Conservation (phyloP, 1,140 invertebrate species). For the Tetramorium parvispinum region DNA sequence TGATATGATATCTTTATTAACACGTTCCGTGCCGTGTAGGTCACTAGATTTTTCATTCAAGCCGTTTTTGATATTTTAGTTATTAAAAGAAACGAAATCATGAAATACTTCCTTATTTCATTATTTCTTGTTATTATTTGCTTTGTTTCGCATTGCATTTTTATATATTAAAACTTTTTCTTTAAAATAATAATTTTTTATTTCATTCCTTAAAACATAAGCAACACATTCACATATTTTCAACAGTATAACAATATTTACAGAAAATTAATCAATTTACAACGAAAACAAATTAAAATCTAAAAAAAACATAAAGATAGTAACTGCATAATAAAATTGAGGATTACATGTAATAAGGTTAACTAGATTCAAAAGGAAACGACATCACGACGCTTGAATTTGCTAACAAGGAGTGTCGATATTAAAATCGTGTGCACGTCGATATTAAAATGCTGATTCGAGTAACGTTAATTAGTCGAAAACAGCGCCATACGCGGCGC, state of each 20-base stretch:
- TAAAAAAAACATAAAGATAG: not conserved
- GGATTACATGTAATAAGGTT: constrained; percentile 11
- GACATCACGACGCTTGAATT: constrained; percentile 52
- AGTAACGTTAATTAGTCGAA: constrained; percentile 75
- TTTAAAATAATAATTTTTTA: too few species aligned
- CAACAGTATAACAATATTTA: not conserved
- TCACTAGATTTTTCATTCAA: too few species aligned
- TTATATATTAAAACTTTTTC: too few species aligned
- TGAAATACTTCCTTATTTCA: too few species aligned
- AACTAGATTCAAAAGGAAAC: constrained; percentile 30
- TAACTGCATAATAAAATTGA: not conserved
- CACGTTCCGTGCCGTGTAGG: too few species aligned
- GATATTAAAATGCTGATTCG: constrained; percentile 52
- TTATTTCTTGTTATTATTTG: too few species aligned
- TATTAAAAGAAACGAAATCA: too few species aligned
- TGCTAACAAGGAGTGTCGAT: constrained; percentile 13
- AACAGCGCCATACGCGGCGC: constrained; percentile 67
- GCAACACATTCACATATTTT: not conserved
- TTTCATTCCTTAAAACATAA: not conserved
- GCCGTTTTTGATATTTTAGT: too few species aligned
- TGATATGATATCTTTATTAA: too few species aligned
- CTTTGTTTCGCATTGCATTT: too few species aligned
- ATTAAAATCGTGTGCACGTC: constrained; percentile 16
- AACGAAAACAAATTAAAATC: not conserved
- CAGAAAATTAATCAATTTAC: not conserved